phyloP scores from a whole-genome alignment of 2,888 invertebrate genomes.

The Agrotis clavis region DNA sequence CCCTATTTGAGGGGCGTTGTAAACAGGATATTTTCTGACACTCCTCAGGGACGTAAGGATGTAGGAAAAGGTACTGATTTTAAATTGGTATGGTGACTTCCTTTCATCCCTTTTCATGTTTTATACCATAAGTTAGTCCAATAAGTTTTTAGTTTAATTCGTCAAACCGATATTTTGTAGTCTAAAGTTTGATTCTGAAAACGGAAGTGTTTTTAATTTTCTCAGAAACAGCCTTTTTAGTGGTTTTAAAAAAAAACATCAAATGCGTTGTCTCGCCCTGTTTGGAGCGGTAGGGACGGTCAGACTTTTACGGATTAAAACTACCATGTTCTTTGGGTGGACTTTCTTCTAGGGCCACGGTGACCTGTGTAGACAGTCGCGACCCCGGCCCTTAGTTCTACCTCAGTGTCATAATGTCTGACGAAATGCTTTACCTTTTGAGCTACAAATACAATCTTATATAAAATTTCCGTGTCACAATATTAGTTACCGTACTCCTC shows the following conservation, averaged over 20 bases:
- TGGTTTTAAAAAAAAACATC: no score
- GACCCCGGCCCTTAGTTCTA: no score
- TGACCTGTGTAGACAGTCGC: no score
- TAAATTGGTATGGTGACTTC: slow-evolving; percentile 19
- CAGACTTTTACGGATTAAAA: no score
- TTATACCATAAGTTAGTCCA: not conserved
- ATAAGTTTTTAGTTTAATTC: not conserved
- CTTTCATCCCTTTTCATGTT: slow-evolving; percentile 5
- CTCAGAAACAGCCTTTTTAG: not conserved
- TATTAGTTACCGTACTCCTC: no score
- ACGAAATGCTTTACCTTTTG: not conserved
- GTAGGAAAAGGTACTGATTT: slow-evolving; percentile 31
- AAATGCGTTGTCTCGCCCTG: no score
- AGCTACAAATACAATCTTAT: no score
- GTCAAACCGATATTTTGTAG: not conserved
- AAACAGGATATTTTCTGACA: slow-evolving; percentile 13
- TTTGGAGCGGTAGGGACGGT: no score
- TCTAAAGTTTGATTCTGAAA: not conserved
- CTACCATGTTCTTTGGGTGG: no score
- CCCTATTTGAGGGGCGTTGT: slow-evolving; percentile 22
- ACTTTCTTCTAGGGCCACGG: no score
- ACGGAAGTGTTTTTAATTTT: not conserved
- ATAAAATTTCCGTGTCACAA: no score
- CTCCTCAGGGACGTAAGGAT: slow-evolving; percentile 24
- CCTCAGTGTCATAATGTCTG: no score